Evolutionary conservation across 2,113 vertebrate species (phyloP).

Genomic region (Lepisosteus osseus): DNA sequence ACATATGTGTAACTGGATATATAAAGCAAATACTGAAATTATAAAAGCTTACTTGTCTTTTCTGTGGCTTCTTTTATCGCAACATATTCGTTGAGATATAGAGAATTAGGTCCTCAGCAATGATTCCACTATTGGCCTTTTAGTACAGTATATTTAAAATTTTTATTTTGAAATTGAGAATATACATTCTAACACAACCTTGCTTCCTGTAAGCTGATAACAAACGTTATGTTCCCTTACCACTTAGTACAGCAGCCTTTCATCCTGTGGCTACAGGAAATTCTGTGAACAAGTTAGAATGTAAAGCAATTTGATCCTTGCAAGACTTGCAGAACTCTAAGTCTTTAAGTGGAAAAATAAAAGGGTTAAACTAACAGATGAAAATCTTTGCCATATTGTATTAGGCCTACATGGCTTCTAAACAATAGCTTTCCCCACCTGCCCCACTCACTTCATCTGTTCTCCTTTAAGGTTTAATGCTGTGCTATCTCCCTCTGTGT

Average conservation of each 20-base stretch:
- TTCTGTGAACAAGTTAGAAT: neutral
- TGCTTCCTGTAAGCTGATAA: too few relatives aligned
- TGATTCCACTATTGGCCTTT: too few relatives aligned
- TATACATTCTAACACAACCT: too few relatives aligned
- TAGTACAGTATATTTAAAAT: too few relatives aligned
- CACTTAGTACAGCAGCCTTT: neutral
- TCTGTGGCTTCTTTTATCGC: too few relatives aligned
- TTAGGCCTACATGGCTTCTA: neutral
- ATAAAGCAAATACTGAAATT: too few relatives aligned
- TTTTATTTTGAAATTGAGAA: too few relatives aligned
- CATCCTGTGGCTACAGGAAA: neutral
- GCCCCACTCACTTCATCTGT: neutral
- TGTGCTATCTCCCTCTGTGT: neutral
- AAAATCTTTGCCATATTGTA: conserved; percentile 12
- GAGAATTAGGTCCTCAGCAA: too few relatives aligned
- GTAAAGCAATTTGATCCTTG: neutral
- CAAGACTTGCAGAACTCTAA: neutral
- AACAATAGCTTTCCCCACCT: neutral
- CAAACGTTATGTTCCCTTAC: neutral
- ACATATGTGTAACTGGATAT: too few relatives aligned
- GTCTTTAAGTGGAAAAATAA: conserved; percentile 4
- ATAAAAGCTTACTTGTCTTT: too few relatives aligned
- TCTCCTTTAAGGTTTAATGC: neutral
- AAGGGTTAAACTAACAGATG: neutral
- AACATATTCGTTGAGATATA: too few relatives aligned